Evolutionary conservation across 1,140 invertebrate species (phyloP), one percentile per base, ranked within the genome.

Genomic region (Hesperophylax magnus): DNA sequence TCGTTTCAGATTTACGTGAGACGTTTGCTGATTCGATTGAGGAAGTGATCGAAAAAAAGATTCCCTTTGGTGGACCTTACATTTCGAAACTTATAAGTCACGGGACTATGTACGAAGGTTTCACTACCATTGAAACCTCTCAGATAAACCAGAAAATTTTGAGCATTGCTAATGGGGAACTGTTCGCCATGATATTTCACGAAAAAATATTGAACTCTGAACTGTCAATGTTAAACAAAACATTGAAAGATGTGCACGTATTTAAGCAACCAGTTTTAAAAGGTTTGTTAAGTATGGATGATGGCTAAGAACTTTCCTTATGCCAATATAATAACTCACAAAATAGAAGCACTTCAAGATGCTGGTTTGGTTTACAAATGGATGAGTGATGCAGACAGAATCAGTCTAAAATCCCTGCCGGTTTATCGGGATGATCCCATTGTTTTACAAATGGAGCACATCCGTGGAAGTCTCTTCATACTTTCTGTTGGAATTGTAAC

Each of bases 361-460:
- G n/a, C 72, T 39, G 72, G 72, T 11, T 20, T 76, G 17, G 34
- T 76, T 1, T 8, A 9, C 3, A 76, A 76, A 52, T 76, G 72
- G 72, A 60, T 58, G 27, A 60, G 3, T 34, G 72, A 76, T 22
- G 22, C 54, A 18, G 31, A 60, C n/a, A 15, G 17, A 20, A 20
- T 47, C 0, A 39, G 14, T 18, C 14, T 17, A 1, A 39, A 22
- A 18, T 3, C n/a, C 6, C 54, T 20, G 27, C 14, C 14, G 20
- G 20, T 7, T 31, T 76, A 24, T 20, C 17, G 54, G 14, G 56
- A 60, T 5, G 72, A 76, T 31, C 9, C 39, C 2, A 60, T 76
- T 39, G 72, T 58, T 3, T 34, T 76, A 60, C 11, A 60, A 31
- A 60, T 76, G 56, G 72, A 60, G 17, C 72, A 76, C 18, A 76